Evolutionary conservation across 1,140 invertebrate species (phyloP).

Genomic region (Anagrus nilaparvatae): DNA sequence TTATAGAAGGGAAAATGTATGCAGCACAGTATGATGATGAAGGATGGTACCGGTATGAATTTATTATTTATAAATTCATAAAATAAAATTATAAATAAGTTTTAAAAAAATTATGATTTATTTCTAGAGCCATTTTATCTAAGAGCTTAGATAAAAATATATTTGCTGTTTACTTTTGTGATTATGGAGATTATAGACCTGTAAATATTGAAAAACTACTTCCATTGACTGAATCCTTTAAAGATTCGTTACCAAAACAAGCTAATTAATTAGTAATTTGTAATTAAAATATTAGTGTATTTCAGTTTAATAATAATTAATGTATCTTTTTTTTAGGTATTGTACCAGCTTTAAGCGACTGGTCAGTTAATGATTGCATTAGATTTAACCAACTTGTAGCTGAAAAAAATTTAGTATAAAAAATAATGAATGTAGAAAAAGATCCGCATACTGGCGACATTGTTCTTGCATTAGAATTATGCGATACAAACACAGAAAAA

Average conservation of each 20-base stretch:
- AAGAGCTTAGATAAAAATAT: conserved; percentile 37
- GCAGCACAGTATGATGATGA: conserved; percentile 45
- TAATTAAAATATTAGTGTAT: conserved; percentile 7
- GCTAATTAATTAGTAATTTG: conserved; percentile 42
- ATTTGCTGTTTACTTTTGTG: conserved; percentile 45
- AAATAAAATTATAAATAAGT: background rate
- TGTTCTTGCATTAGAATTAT: conserved; percentile 43
- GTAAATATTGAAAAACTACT: conserved; percentile 35
- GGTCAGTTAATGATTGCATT: conserved; percentile 47
- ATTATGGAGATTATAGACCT: conserved; percentile 44
- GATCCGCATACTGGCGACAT: conserved; percentile 38
- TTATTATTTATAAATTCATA: conserved; percentile 2
- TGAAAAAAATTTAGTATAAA: conserved; percentile 44
- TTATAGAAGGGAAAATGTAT: conserved; percentile 42
- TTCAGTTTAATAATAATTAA: conserved; percentile 8
- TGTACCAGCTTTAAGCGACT: conserved; percentile 42
- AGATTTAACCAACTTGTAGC: conserved; percentile 48
- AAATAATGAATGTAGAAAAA: conserved; percentile 41
- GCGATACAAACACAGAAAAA: conserved; percentile 42
- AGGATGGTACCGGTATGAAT: conserved; percentile 49
- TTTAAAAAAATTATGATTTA: background rate
- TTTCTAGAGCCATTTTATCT: conserved; percentile 32
- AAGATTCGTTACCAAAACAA: conserved; percentile 45
- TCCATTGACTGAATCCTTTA: conserved; percentile 38
- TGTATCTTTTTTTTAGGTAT: conserved; percentile 37